Evolutionary conservation across 2,888 invertebrate species (phyloP), one percentile per base, ranked within the genome.

Genomic region (Lypha dubia): DNA sequence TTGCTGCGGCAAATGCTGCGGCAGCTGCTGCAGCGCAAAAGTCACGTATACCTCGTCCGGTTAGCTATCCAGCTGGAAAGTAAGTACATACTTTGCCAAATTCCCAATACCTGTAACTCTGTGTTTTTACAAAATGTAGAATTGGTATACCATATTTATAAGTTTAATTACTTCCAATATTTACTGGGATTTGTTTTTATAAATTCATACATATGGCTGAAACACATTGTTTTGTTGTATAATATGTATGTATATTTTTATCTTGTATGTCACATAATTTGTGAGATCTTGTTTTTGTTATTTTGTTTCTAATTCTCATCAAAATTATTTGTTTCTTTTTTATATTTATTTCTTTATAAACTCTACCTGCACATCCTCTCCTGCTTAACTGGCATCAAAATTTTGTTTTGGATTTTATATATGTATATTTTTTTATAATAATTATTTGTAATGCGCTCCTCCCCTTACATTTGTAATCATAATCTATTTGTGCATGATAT

Each of bases 21-120:
- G 86, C 87, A 4, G 87, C 86, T 13, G 87, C 88, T 13, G 90
- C 90, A 11, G 89, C 90, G 20, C 90, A 88, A 46, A 91, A 90
- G 84, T 92, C 92, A 24, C 89, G 92, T 84, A 92, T 92, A 88
- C 92, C 92, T 32, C 88, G 92, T 20, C 92, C 92, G 63, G 92
- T 92, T 58, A 92, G 92, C 88, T 92, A 92, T 87, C 92, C 92
- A 51, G 91, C 92, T 74, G 90, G 92, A 86, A 92, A 92, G 92
- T 92, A 87, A 90, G 91, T 89, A 82, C n/a, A n/a, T n/a, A n/a
- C n/a, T 17, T 22, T 32, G n/a, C 15, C 1, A 22, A 13, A 13
- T 17, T 8, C 20, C 6, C 22, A 13, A 13, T 32, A n/a, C n/a
- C 13, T 44, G 5, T 20, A 35, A 35, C 32, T 60, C 20, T 35